Evolutionary conservation across 30 jellyfish, hydroid and myxozoan genomes (phyloP).

Genomic region (Aurelia aurita): DNA sequence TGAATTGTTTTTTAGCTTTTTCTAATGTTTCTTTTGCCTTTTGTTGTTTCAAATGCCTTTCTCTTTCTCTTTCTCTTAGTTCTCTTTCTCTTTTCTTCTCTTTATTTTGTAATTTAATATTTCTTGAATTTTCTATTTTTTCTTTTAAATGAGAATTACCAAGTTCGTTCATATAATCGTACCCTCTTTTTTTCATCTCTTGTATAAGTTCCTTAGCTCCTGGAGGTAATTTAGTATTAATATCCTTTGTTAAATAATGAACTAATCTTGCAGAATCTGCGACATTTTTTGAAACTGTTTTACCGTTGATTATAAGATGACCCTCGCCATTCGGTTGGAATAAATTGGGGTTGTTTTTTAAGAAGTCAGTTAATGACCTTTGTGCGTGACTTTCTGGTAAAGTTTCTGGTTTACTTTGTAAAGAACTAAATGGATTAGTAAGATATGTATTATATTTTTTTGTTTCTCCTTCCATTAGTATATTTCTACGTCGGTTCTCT

Average conservation of each 20-base stretch:
- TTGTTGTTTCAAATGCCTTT: too few species aligned
- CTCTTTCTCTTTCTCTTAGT: too few species aligned
- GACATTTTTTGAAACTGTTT: background rate
- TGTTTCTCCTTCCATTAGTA: background rate
- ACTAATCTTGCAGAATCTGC: background rate
- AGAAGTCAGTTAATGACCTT: background rate
- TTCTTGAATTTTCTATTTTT: background rate
- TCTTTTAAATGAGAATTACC: background rate
- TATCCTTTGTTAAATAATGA: background rate
- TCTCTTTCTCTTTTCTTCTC: too few species aligned
- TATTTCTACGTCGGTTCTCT: background rate
- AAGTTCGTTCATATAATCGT: background rate
- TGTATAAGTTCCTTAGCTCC: background rate
- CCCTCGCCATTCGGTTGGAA: background rate
- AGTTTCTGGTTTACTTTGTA: background rate
- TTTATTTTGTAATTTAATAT: too few species aligned
- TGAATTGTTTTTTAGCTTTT: too few species aligned
- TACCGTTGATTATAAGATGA: background rate
- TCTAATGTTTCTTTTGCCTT: too few species aligned
- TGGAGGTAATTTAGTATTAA: background rate
- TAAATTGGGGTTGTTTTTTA: background rate
- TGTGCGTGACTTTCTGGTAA: background rate
- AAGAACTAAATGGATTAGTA: background rate
- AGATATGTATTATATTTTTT: background rate
- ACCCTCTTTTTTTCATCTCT: background rate